These are phyloP conservation scores for Petrolisthes manimaculis DNA, from an alignment of 2,888 invertebrate species.

Conservation along the genomic window DNA sequence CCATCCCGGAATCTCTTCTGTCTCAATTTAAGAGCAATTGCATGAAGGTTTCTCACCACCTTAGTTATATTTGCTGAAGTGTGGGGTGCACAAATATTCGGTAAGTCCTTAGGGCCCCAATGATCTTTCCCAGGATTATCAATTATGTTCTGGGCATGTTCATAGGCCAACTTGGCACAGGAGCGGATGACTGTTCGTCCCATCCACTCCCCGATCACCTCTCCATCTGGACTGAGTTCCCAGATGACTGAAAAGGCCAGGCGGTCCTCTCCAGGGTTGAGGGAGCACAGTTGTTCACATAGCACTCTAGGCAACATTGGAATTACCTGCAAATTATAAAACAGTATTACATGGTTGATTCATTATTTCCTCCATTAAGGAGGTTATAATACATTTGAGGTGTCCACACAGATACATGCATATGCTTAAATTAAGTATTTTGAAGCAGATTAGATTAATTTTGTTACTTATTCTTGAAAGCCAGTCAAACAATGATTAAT, in stretches of 20 bases:
- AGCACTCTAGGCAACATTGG: slow-evolving; percentile 93
- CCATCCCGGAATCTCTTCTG: slow-evolving; percentile 81
- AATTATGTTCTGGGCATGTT: slow-evolving; percentile 89
- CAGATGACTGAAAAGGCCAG: slow-evolving; percentile 92
- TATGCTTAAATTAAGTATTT: too few relatives aligned
- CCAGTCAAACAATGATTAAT: too few relatives aligned
- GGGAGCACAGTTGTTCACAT: slow-evolving; percentile 87
- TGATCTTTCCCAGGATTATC: slow-evolving; percentile 75
- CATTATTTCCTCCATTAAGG: too few relatives aligned
- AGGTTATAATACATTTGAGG: too few relatives aligned
- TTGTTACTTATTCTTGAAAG: too few relatives aligned
- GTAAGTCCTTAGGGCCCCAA: slow-evolving; percentile 71
- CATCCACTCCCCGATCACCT: slow-evolving; percentile 80
- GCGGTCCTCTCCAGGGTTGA: slow-evolving; percentile 87
- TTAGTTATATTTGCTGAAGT: slow-evolving; percentile 75
- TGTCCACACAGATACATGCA: too few relatives aligned
- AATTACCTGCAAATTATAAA: slow-evolving; percentile 74
- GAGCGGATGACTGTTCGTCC: slow-evolving; percentile 87
- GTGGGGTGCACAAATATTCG: slow-evolving; percentile 78
- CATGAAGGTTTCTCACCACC: slow-evolving; percentile 77
- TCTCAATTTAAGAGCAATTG: slow-evolving; percentile 79
- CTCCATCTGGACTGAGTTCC: slow-evolving; percentile 82
- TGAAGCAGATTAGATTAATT: too few relatives aligned
- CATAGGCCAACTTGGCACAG: slow-evolving; percentile 89
- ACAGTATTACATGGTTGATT: too few relatives aligned